Evolutionary conservation across 2,888 invertebrate genomes (phyloP), one percentile per base, ranked within the genome.

Genomic region (Psococerastis gibbosa): DNA sequence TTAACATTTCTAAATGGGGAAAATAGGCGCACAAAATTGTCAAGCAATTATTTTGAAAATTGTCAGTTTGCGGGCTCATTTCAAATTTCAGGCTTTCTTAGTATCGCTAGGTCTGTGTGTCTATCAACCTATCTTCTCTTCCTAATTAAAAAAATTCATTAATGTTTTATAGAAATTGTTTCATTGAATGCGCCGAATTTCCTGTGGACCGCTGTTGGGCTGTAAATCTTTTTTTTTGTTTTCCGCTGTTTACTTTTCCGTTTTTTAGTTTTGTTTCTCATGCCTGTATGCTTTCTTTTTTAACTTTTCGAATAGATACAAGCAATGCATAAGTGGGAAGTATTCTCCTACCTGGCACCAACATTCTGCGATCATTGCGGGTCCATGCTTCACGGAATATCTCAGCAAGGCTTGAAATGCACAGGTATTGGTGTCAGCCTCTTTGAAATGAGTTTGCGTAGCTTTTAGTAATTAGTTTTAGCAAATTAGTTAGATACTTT

Each of bases 331-430:
- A 85, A 85, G 70, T 92, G 89, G 80, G 79, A 79, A 60, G 73
- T 75, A 54, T 80, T 84, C 70, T 79, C 88, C 55, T 94, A 81
- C 73, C 73, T 87, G 59, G 84, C 88, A 59, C 92, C 92, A 57
- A 88, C 88, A 57, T 94, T 94, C 74, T 94, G 92, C 71, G 92
- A 94, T 70, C 92, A 94, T 67, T 94, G 92, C 71, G 94, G 92
- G 59, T 84, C 89, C 56, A 76, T 94, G 67, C 77, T 94, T 60
- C 91, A 92, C 66, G 92, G 92, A 59, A 76, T 94, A 59, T 75
- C 88, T 52, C 82, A 85, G 63, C 91, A 94, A 70, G 92, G 83
- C 71, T 73, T 76, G 69, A 82, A 80, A 66, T 84, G 83, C 67
- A 71, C 75, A 79, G 80, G 83, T 83, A 78, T 50, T 18, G 13